phyloP scores from a whole-genome alignment of 2,113 vertebrate species.

The Microcebus ravelobensis region DNA sequence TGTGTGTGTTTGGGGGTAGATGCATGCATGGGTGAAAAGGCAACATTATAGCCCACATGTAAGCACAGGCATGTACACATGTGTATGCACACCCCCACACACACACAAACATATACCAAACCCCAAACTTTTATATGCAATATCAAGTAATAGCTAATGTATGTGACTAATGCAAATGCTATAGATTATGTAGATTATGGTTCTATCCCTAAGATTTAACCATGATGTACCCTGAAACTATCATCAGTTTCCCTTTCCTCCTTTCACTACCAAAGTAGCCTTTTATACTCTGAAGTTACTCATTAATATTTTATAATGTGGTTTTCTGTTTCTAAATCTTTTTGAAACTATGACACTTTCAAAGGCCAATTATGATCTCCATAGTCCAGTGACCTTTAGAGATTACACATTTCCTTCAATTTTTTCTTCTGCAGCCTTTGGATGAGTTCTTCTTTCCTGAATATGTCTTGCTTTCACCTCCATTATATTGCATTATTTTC shows the following conservation, averaged over 20 bases:
- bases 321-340: background rate
- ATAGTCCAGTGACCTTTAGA: background rate
- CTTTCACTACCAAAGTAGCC: background rate
- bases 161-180: background rate
- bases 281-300: background rate
- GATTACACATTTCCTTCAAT: background rate
- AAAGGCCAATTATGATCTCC: background rate
- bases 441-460: background rate
- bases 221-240: background rate
- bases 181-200: background rate
- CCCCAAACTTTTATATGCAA: background rate
- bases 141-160: background rate
- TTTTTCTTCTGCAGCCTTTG: background rate
- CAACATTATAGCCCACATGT: too few relatives aligned
- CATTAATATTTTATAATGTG: background rate
- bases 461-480: background rate
- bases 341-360: background rate
- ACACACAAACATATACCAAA: background rate
- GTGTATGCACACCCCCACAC: background rate
- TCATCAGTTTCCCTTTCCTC: background rate
- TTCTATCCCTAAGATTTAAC: background rate
- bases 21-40: background rate
- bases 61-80: background rate
- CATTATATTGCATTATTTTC: background rate
- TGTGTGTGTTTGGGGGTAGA: background rate